These are phyloP conservation scores for Euzophera pinguis DNA, from an alignment of 2,888 invertebrate species.

Conservation along the genomic window DNA sequence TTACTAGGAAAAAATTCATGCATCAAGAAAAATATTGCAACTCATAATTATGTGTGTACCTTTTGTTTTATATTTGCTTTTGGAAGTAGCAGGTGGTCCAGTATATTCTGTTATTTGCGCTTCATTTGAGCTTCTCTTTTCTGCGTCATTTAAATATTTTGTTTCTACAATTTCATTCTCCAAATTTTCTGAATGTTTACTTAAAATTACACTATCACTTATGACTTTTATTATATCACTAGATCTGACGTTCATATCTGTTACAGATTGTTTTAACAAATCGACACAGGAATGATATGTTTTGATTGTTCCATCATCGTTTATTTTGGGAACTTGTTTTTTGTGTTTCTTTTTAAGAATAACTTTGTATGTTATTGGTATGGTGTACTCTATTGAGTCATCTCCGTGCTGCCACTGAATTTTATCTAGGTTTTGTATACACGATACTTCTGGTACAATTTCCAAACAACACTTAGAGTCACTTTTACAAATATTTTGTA, in stretches of 20 bases:
- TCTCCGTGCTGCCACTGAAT: conserved; percentile 48
- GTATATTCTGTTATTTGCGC: neutral
- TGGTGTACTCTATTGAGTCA: conserved; percentile 47
- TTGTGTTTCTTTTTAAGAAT: conserved; percentile 41
- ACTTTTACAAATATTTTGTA: conserved; percentile 37
- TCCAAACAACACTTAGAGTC: conserved; percentile 52
- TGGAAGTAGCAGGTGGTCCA: neutral
- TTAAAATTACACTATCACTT: conserved; percentile 48
- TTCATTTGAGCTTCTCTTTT: neutral
- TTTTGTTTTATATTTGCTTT: neutral
- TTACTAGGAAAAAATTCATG: neutral
- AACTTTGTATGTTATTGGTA: conserved; percentile 64
- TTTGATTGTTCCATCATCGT: conserved; percentile 29
- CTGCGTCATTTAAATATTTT: neutral
- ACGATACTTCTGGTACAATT: conserved; percentile 58
- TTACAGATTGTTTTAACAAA: conserved; percentile 35
- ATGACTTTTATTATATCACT: conserved; percentile 43
- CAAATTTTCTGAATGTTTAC: conserved; percentile 25
- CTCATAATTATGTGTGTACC: neutral
- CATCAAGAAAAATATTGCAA: neutral
- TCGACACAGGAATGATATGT: conserved; percentile 67
- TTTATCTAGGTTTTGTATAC: conserved; percentile 53
- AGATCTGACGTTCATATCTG: conserved; percentile 30
- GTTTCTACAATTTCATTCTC: conserved; percentile 20
- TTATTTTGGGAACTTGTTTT: conserved; percentile 14